Evolutionary conservation across 37 sponge, comb jelly and placozoan species (phyloP), one percentile per base, ranked within the genome.

Genomic region (Ephydatia muelleri): DNA sequence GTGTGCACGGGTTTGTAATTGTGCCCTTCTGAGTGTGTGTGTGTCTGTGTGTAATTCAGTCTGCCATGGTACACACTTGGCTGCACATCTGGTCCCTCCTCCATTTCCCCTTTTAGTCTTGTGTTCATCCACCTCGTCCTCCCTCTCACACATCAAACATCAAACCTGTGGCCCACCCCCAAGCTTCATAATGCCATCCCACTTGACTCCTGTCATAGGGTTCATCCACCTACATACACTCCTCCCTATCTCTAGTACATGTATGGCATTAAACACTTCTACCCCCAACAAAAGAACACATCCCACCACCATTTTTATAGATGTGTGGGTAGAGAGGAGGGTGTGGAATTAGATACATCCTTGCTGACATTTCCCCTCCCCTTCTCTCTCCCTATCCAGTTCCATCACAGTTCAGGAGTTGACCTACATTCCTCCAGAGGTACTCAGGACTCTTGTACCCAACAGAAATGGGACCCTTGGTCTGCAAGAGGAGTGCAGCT

Each of bases 381-480:
- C 57, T 57, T 13, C 57, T 21, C 57, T 49, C 19, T 23, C 26
- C n/a, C 38, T 72, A 26, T 39, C 22, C 70, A 75, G 77, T 4
- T 22, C 43, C 48, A 25, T 90, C 22, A 57, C 76, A 16, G 14
- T 70, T 34, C 30, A 34, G 35, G 85, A 81, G 26, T 65, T 90
- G 22, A 30, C 66, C 28, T 90, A 90, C 33, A 70, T 85, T 6
- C 76, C 90, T 22, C 90, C 85, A 2, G 90, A 90, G 40, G 90
- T 68, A 6, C 81, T 85, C 43, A 28, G 77, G 38, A 72, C 90
- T 2, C 77, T 90, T 31, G 27, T 67, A 5, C 74, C 26, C 32
- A 70, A 30, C 65, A 39, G 37, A 26, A 13, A 43, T 40, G 34
- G 70, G 27, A 5, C 38, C 64, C 47, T 28, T 72, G 43, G 68